Base-by-base conservation (phyloP, 2,797 vertebrate species). In the Allobates femoralis region DNA sequence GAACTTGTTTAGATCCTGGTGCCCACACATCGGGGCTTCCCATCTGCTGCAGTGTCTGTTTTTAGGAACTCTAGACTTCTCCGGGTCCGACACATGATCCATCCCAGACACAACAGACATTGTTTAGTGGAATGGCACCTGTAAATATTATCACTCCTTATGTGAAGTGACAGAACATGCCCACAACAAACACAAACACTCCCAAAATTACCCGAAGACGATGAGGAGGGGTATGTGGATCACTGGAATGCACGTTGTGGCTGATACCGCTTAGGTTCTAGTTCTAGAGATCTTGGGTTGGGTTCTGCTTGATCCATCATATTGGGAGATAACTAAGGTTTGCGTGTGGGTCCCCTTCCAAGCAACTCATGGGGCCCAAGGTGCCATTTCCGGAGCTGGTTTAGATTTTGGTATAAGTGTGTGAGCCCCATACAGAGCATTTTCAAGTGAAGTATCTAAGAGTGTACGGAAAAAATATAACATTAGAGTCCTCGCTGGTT, bases 101-200 rank as follows among this genome's bases (percentile, higher is more conserved):
- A 67, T 51, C 46, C 11, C 71, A 79, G 60, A 83, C 51, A n/a
- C 74, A 77, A 83, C 86, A 83, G 86, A 78, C 75, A 81, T 83
- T 81, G 78, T 86, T 86, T 86, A 69, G 56, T 71, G 60, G 50
- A 14, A 34, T 21, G 51, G 77, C 81, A 87, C 86, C 86, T 87
- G 81, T 75, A 83, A 37, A 32, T 46, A 23, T 83, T 87, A 53
- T 79, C 73, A 60, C 62, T 69, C 86, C 86, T 77, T 87, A 69
- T 87, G 81, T 21, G 58, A 79, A 78, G 60, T 78, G 73, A 73
- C 81, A 73, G 23, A 66, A 87, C 51, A 34, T 69, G 34, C 26
- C 15, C 62, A 53, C 58, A 87, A 87, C 86, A 87, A 87, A 82
- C 26, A 80, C 67, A 86, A 55, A 85, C 37, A 73, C 69, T 14